These are phyloP conservation scores for Numenius arquata DNA, from an alignment of 2,113 vertebrate genomes.

Conservation along the genomic window DNA sequence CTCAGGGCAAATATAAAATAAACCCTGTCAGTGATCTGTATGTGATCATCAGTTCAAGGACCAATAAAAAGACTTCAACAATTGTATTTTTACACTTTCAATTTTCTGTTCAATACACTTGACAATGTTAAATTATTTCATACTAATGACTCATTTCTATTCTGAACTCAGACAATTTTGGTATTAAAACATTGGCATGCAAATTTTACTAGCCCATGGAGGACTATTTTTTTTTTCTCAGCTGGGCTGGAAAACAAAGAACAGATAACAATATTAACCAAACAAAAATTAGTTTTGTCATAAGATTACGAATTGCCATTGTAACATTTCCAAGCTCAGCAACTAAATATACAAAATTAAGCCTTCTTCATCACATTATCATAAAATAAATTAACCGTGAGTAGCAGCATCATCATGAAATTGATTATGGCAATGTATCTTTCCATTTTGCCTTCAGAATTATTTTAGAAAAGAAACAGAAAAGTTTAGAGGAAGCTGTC, in stretches of 20 bases:
- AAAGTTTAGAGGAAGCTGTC: neutral
- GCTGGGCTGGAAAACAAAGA: neutral
- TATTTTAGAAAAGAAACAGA: neutral
- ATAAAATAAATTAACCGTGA: conserved; percentile 2
- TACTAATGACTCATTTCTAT: neutral
- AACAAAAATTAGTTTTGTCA: neutral
- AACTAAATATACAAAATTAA: neutral
- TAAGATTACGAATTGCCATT: neutral
- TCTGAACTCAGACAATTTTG: neutral
- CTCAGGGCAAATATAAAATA: neutral
- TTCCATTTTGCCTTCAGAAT: neutral
- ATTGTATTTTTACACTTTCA: neutral
- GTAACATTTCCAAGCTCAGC: neutral
- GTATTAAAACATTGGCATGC: neutral
- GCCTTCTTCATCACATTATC: neutral
- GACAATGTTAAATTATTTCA: neutral
- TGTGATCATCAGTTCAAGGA: neutral
- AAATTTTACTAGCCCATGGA: neutral
- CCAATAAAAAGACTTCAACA: neutral
- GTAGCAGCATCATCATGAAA: neutral
- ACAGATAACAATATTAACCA: neutral
- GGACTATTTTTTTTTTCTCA: neutral
- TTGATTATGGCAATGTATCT: neutral
- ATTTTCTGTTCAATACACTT: neutral
- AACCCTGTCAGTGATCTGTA: neutral